Evolutionary conservation across 2,888 invertebrate species (phyloP).

Genomic region (Leptarthrus brevirostris): DNA sequence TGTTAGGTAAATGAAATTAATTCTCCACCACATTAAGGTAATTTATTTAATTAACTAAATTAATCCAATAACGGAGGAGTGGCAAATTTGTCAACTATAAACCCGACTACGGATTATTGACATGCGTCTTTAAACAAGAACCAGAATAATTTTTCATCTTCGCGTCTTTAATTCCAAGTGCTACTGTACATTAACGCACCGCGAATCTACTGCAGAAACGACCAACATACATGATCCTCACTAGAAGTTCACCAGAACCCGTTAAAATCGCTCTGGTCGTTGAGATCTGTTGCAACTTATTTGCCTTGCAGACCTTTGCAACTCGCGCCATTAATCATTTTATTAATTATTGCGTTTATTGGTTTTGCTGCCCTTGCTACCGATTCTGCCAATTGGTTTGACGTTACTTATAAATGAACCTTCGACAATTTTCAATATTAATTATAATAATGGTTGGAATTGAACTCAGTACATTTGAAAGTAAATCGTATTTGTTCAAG

Average conservation of each 20-base stretch:
- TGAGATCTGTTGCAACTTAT: conserved; percentile 11
- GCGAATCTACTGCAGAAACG: neutral
- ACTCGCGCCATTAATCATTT: conserved; percentile 39
- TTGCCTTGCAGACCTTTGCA: conserved; percentile 14
- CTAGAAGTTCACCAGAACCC: neutral
- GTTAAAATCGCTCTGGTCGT: neutral
- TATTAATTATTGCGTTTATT: conserved; percentile 48
- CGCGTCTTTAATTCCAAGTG: neutral
- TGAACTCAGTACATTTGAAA: no score
- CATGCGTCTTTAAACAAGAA: neutral
- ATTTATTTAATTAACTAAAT: conserved; percentile 48
- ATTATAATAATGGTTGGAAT: no score
- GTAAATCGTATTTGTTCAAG: no score
- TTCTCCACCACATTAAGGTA: conserved; percentile 33
- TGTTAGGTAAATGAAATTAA: neutral
- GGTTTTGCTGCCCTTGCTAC: conserved; percentile 6
- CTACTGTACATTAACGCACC: conserved; percentile 36
- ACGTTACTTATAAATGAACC: conserved; percentile 29
- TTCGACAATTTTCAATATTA: neutral
- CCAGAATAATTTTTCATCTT: no score
- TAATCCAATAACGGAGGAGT: conserved; percentile 7
- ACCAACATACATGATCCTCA: conserved; percentile 25
- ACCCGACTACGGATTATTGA: conserved; percentile 50
- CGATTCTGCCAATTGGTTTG: neutral
- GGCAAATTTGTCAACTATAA: conserved; percentile 53